Evolutionary conservation across 2,888 invertebrate species (phyloP).

Genomic region (Ormyrus labotus): DNA sequence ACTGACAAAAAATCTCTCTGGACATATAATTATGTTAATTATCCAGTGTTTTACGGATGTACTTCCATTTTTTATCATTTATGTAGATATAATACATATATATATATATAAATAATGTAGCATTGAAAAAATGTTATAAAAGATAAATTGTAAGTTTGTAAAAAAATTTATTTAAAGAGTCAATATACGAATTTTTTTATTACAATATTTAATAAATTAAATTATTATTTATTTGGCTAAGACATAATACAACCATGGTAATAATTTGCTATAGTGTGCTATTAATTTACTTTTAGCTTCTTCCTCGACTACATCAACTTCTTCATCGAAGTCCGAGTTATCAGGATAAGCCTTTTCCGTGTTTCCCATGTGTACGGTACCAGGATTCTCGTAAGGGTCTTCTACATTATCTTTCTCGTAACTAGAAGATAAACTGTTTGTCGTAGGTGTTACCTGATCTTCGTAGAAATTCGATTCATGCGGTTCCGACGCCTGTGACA

Average conservation of each 20-base stretch:
- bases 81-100: slow-evolving; percentile 19
- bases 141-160: slow-evolving; percentile 4
- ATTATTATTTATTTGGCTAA: slow-evolving; percentile 61
- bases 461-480: slow-evolving; percentile 21
- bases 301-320: slow-evolving; percentile 58
- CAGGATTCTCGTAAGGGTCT: slow-evolving; percentile 10
- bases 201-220: slow-evolving; percentile 51
- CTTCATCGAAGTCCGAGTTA: slow-evolving; percentile 28
- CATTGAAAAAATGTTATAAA: slow-evolving; percentile 34
- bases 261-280: slow-evolving; percentile 70
- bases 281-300: slow-evolving; percentile 64
- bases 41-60: not conserved
- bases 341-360: slow-evolving; percentile 28
- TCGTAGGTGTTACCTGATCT: slow-evolving; percentile 6
- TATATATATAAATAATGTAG: not conserved
- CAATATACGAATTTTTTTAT: slow-evolving; percentile 33
- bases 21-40: no score
- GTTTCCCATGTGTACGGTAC: slow-evolving; percentile 3
- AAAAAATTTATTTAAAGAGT: slow-evolving; percentile 40
- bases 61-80: slow-evolving; percentile 30
- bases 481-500: slow-evolving; percentile 9
- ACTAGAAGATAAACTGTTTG: not conserved
- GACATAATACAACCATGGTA: slow-evolving; percentile 70
- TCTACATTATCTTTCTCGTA: slow-evolving; percentile 4
- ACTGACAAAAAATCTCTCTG: no score